Base-by-base conservation (phyloP, 1,140 invertebrate genomes). In the Calephelis nemesis region DNA sequence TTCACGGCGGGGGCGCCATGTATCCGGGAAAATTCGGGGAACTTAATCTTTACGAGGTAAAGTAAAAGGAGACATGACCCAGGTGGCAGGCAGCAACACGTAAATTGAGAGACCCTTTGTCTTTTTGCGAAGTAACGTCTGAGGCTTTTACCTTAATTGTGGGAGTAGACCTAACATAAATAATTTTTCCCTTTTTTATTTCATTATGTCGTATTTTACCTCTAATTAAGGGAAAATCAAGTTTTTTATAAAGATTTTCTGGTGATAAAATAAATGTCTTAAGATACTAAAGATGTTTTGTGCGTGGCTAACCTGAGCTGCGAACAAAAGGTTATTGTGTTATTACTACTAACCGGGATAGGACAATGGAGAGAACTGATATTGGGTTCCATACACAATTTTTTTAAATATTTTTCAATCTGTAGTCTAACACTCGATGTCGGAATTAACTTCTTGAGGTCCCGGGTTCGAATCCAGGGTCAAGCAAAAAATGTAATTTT, bases 31-130 rank as follows among this genome's bases (percentile, higher is more conserved):
- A 84, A 82, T 84, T 85, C 71, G 72, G 82, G 85, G 83, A 81
- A 87, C 87, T 88, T 88, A 91, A 88, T 90, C 87, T 91, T 89
- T 84, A 84, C 81, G 82, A 82, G 83, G 88, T 87, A 91, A 89
- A 88, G 87, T 91, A 89, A 89, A 88, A 91, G 88, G 83, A 84
- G 87, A 88, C 87, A 91, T 78, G 88, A 88, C 88, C 85, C 87
- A 91, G 88, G 88, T 89, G 87, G 75, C 81, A 81, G 73, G 72
- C 78, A 77, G 77, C 79, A 73, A 76, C 74, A 76, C 81, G 81
- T 79, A 85, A 87, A 87, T 85, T 85, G 73, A 54, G 71, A 69
- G 78, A 73, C 84, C 80, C 81, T 83, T 82, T 82, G 81, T 85
- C 80, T 85, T 84, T 82, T 81, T 77, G 69, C 77, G 77, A 71